A percentile compares a stretch with the other conserved stretches of the same genome.
phyloP scores from a whole-genome alignment of 1,140 invertebrate species.

The Polyergus mexicanus region DNA sequence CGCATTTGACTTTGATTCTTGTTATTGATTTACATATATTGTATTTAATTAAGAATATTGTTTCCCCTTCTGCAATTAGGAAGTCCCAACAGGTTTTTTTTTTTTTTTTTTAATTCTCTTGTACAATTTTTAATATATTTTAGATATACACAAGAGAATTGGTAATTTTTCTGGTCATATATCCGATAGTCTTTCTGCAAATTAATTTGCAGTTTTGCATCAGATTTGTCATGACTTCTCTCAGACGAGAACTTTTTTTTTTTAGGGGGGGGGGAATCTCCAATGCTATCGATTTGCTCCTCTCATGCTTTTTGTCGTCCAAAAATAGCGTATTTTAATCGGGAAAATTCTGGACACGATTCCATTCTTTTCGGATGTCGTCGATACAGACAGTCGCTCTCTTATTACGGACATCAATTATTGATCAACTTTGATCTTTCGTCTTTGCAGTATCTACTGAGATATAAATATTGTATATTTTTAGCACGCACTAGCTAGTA shows the following conservation, averaged over 20 bases:
- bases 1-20: not conserved
- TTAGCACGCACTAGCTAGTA: not conserved
- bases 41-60: not conserved
- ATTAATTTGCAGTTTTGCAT: slow-evolving; percentile 11
- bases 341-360: slow-evolving; percentile 7
- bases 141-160: not conserved
- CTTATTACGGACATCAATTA: slow-evolving; percentile 33
- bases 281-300: not conserved
- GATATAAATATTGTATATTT: slow-evolving; percentile 28
- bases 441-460: not conserved
- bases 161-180: not conserved
- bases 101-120: not conserved
- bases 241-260: not conserved
- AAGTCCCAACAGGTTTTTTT: not conserved
- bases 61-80: not conserved
- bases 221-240: slow-evolving; percentile 2
- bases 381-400: no score
- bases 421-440: slow-evolving; percentile 17
- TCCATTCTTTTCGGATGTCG: slow-evolving; percentile 14
- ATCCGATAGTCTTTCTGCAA: not conserved
- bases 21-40: not conserved
- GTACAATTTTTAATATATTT: not conserved
- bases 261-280: no score
- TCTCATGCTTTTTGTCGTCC: not conserved
- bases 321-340: not conserved